Evolutionary conservation across 53 echinoderm and acorn worm species (phyloP).

Genomic region (Stichopus horrens): DNA sequence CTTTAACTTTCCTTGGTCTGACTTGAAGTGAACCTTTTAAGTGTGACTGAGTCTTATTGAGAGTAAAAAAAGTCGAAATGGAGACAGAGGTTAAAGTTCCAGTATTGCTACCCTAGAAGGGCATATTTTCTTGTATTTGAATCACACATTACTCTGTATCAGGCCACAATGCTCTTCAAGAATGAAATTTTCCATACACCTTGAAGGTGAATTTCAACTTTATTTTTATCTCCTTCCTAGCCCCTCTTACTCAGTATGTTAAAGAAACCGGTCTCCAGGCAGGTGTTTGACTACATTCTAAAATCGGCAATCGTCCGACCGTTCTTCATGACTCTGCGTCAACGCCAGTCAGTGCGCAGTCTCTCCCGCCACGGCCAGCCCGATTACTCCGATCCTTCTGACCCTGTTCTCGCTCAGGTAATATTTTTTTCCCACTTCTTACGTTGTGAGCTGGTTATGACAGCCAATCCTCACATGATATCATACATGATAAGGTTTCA

Average conservation of each 20-base stretch:
- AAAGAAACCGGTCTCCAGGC: slow-evolving; percentile 75
- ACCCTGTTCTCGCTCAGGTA: slow-evolving; percentile 79
- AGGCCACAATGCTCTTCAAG: background rate
- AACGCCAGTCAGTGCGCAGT: slow-evolving; percentile 80
- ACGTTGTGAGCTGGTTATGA: no score
- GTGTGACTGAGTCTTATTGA: no score
- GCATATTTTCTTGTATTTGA: background rate
- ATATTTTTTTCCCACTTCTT: background rate
- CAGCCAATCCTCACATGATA: no score
- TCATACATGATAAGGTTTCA: no score
- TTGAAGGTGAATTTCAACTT: background rate
- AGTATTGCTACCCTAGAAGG: background rate
- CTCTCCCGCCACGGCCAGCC: slow-evolving; percentile 80
- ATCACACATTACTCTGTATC: no score
- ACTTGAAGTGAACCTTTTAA: no score
- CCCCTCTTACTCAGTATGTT: slow-evolving; percentile 82
- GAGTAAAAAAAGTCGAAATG: background rate
- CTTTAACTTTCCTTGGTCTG: no score
- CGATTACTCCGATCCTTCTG: slow-evolving; percentile 72
- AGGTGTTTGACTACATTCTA: slow-evolving; percentile 92
- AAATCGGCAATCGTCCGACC: slow-evolving; percentile 61
- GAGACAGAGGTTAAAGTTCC: background rate
- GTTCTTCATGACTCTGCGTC: slow-evolving; percentile 81
- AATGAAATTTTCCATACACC: background rate
- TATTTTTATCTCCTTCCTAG: slow-evolving; percentile 43